Percentiles rank a stretch among this genome's conserved stretches.
Conservation (phyloP, 2,797 vertebrate genomes). For the Prunella strophiata region DNA sequence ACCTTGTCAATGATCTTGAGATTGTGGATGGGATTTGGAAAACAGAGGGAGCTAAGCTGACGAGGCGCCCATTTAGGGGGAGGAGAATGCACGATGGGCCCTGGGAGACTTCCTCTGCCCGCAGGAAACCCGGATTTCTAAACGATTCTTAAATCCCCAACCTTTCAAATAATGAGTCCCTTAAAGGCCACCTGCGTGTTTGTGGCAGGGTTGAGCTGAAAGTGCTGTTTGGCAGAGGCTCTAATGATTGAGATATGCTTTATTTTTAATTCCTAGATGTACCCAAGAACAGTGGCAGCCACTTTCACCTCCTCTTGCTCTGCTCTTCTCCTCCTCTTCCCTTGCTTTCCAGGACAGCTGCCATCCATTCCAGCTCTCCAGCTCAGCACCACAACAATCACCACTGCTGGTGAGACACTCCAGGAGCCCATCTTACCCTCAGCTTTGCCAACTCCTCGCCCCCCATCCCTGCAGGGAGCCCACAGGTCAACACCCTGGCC, state of each 20-base stretch:
- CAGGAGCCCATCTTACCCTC: background rate
- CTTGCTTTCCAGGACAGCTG: background rate
- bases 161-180: background rate
- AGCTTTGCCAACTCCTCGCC: background rate
- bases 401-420: background rate
- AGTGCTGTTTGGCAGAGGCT: background rate
- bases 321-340: background rate
- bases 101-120: background rate
- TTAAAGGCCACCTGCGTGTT: background rate
- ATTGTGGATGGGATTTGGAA: background rate
- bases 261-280: background rate
- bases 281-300: background rate
- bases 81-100: background rate
- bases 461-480: background rate
- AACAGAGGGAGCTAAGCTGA: background rate
- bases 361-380: fast-evolving
- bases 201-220: background rate
- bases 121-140: background rate
- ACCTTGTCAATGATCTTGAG: background rate
- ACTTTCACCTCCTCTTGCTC: background rate
- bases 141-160: background rate
- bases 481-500: background rate
- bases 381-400: background rate
- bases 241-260: background rate
- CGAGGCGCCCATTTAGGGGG: background rate